Percentiles rank a stretch among this genome's conserved stretches.
Conservation (phyloP, 2,113 vertebrate genomes). For the Thalassarche chlororhynchos region DNA sequence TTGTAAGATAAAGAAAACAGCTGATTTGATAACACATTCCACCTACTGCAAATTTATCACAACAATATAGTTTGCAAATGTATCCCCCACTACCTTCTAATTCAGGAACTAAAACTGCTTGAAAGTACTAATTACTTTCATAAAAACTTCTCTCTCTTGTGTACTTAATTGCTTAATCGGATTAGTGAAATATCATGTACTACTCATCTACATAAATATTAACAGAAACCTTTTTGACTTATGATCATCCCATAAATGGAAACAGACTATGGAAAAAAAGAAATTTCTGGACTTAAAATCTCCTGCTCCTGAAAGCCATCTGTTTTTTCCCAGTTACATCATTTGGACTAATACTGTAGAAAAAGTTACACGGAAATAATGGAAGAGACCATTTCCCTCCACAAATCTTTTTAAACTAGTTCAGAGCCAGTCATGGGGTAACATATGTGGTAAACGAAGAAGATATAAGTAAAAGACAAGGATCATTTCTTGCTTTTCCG, state of each 20-base stretch:
- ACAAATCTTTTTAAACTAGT: neutral
- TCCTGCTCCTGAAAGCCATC: neutral
- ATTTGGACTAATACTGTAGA: neutral
- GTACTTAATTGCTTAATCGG: neutral
- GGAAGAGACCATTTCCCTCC: neutral
- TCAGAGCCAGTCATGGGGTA: neutral
- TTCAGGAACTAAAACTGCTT: neutral
- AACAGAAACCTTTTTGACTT: neutral
- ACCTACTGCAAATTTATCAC: neutral
- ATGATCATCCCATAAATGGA: neutral
- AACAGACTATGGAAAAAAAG: neutral
- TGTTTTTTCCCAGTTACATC: neutral
- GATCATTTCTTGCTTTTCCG: neutral
- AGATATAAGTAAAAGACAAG: neutral
- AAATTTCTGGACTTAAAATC: neutral
- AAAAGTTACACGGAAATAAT: neutral
- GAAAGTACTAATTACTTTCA: neutral
- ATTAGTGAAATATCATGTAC: neutral
- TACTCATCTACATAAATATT: neutral
- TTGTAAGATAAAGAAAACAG: neutral
- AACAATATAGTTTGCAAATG: neutral
- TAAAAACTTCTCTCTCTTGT: neutral
- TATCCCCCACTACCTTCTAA: neutral
- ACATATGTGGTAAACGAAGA: rapidly evolving
- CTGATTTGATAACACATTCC: neutral